Percentiles rank a stretch among this genome's conserved stretches.
Conservation (phyloP, 2,797 vertebrate genomes). For the Fistularia tabacaria region DNA sequence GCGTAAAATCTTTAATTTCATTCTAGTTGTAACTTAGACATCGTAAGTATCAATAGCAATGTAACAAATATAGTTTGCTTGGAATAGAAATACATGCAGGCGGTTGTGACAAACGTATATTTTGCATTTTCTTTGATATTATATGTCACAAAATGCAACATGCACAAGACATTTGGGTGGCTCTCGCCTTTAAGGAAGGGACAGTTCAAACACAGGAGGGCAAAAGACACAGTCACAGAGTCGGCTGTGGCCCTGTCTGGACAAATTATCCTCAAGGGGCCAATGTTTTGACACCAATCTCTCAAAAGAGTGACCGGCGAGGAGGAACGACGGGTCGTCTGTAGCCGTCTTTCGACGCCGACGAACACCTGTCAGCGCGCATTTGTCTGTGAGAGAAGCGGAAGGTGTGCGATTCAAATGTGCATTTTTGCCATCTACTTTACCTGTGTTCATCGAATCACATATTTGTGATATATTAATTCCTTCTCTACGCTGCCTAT, state of each 20-base stretch:
- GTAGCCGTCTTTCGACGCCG: slow-evolving; percentile 70
- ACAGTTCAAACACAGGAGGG: slow-evolving; percentile 35
- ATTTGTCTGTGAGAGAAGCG: slow-evolving; percentile 30
- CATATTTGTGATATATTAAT: too few species aligned
- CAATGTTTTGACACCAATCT: slow-evolving; percentile 66
- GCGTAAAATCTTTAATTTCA: too few species aligned
- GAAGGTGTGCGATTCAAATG: slow-evolving; percentile 24
- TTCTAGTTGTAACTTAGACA: too few species aligned
- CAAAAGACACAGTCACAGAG: slow-evolving; percentile 7
- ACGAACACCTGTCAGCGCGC: slow-evolving; percentile 64
- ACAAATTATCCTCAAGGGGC: slow-evolving; percentile 64
- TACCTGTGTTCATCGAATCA: too few species aligned
- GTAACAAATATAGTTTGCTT: too few species aligned
- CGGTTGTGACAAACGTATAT: background rate
- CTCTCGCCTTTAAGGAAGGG: slow-evolving; percentile 14
- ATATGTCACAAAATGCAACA: too few species aligned
- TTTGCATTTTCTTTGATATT: background rate
- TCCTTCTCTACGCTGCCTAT: too few species aligned
- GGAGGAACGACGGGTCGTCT: slow-evolving; percentile 57
- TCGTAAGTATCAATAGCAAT: too few species aligned
- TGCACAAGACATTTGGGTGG: slow-evolving; percentile 1
- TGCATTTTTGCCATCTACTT: slow-evolving; percentile 7
- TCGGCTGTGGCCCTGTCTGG: slow-evolving; percentile 54
- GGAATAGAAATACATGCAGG: too few species aligned
- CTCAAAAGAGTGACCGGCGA: slow-evolving; percentile 66